phyloP scores from a whole-genome alignment of 2,113 vertebrate species.

The Psammodynastes pulverulentus region DNA sequence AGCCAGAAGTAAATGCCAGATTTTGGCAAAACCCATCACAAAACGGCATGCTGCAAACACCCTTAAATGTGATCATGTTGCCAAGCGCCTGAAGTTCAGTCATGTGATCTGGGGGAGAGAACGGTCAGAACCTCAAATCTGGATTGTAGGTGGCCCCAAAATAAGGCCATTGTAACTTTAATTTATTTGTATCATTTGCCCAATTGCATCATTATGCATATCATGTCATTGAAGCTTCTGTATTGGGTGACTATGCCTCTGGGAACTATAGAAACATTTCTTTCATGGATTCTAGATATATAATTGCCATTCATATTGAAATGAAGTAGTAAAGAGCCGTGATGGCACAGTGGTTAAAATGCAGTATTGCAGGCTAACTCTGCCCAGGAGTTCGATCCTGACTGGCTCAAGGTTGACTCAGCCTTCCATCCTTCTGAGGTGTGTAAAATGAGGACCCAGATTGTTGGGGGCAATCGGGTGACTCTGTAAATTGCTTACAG shows the following conservation, averaged over 20 bases:
- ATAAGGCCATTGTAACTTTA: background rate
- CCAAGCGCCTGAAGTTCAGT: background rate
- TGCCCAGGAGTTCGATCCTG: background rate
- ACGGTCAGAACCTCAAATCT: background rate
- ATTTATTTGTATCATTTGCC: background rate
- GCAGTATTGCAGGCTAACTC: background rate
- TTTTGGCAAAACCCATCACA: background rate
- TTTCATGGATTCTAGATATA: background rate
- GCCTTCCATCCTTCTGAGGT: background rate
- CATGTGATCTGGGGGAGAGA: background rate
- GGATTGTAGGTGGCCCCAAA: background rate
- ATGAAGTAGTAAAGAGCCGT: background rate
- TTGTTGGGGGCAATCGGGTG: background rate
- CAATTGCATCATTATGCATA: background rate
- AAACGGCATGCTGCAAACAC: background rate
- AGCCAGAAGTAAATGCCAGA: background rate
- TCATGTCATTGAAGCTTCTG: background rate
- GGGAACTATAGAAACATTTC: background rate
- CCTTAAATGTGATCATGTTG: background rate
- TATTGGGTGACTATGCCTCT: background rate
- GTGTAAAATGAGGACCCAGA: background rate
- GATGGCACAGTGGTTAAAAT: background rate
- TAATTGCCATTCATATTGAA: background rate
- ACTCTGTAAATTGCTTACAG: background rate
- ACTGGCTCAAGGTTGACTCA: background rate